A percentile compares a stretch with the other conserved stretches of the same genome.
phyloP scores from a whole-genome alignment of 2,113 vertebrate genomes.

The Paedocypris sp. region DNA sequence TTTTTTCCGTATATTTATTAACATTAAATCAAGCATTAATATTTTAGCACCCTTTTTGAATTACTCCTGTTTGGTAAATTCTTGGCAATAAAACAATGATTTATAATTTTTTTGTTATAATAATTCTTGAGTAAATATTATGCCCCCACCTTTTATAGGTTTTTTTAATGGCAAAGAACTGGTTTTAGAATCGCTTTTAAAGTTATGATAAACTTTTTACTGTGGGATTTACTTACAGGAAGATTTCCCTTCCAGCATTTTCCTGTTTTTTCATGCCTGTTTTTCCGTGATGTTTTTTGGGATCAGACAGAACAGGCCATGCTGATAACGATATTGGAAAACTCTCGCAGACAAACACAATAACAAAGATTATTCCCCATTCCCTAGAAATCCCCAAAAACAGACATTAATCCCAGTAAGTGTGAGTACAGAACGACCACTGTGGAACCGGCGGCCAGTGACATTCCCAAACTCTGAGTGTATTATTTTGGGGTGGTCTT shows the following conservation, averaged over 20 bases:
- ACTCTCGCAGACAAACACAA: constrained; percentile 9
- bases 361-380: background rate
- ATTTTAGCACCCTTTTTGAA: too few relatives aligned
- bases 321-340: constrained; percentile 39
- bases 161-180: too few relatives aligned
- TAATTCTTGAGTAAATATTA: too few relatives aligned
- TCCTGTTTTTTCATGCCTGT: constrained; percentile 7
- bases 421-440: background rate
- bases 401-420: background rate
- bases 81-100: too few relatives aligned
- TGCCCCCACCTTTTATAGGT: too few relatives aligned
- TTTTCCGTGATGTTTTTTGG: constrained; percentile 20
- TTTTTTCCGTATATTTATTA: too few relatives aligned
- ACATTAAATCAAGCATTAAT: too few relatives aligned
- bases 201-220: too few relatives aligned
- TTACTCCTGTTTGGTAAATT: too few relatives aligned
- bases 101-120: too few relatives aligned
- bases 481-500: constrained; percentile 42
- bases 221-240: too few relatives aligned
- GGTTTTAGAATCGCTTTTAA: too few relatives aligned
- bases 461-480: constrained; percentile 43
- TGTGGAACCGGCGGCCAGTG: background rate
- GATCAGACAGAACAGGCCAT: constrained; percentile 44
- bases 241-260: background rate
- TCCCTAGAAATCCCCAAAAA: background rate